Conservation (phyloP, 2,888 invertebrate genomes). For the Onchidella celtica region DNA sequence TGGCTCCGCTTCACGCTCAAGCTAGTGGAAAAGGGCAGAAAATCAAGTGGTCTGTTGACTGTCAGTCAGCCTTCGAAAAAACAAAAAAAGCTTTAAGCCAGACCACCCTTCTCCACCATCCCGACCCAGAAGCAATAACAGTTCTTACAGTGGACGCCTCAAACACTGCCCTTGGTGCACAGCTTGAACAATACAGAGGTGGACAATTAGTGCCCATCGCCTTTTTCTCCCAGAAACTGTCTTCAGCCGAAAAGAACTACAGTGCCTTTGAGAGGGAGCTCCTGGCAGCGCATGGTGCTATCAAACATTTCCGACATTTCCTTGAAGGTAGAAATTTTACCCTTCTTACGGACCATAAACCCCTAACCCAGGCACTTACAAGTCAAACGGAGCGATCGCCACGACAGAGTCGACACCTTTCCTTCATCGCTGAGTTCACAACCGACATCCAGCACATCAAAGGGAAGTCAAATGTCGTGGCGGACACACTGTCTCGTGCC, state of each 20-base stretch:
- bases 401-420: too few species aligned
- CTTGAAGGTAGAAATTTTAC: too few species aligned
- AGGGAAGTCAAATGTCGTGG: too few species aligned
- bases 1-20: constrained; percentile 40
- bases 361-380: too few species aligned
- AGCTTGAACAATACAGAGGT: constrained; percentile 36
- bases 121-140: constrained; percentile 18
- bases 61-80: constrained; percentile 34
- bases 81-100: constrained; percentile 27
- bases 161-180: constrained; percentile 27
- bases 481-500: too few species aligned
- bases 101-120: constrained; percentile 34
- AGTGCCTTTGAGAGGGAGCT: too few species aligned
- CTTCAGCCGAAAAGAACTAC: constrained; percentile 24
- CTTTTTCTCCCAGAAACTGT: constrained; percentile 40
- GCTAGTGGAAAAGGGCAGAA: constrained; percentile 40
- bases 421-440: too few species aligned
- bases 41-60: constrained; percentile 32
- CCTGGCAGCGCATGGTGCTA: too few species aligned
- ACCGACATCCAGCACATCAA: too few species aligned
- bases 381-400: too few species aligned
- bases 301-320: too few species aligned
- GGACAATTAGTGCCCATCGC: constrained; percentile 31
- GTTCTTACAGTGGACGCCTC: constrained; percentile 43
- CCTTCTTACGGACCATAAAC: too few species aligned